phyloP scores from a whole-genome alignment of 2,888 invertebrate genomes.

The Sympetrum striolatum region DNA sequence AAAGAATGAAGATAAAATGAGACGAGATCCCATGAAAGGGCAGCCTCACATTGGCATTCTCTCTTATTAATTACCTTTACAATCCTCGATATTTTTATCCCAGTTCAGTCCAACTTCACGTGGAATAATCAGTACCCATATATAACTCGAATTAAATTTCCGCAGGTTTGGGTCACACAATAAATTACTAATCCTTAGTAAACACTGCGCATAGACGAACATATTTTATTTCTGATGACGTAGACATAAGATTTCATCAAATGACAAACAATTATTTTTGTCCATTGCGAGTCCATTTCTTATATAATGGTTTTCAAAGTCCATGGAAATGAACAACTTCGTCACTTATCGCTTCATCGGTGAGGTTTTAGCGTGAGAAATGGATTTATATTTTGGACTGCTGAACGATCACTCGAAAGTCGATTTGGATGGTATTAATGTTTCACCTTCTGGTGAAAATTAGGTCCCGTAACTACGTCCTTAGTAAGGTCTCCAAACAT shows the following conservation, averaged over 20 bases:
- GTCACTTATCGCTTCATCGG: background rate
- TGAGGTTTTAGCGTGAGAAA: background rate
- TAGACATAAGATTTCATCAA: slow-evolving; percentile 29
- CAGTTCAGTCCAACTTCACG: too few species aligned
- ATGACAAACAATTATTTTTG: slow-evolving; percentile 12
- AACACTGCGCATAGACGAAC: slow-evolving; percentile 36
- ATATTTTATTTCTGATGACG: slow-evolving; percentile 4
- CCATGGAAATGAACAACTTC: background rate
- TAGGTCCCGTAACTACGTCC: background rate
- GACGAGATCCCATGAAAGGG: too few species aligned
- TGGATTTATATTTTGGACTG: too few species aligned
- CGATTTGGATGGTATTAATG: background rate
- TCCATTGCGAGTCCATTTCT: background rate
- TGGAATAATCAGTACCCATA: too few species aligned
- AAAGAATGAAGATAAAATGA: too few species aligned
- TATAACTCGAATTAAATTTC: too few species aligned
- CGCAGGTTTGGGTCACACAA: background rate
- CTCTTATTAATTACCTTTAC: too few species aligned
- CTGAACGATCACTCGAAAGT: background rate
- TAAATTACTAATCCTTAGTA: background rate
- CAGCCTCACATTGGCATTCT: too few species aligned
- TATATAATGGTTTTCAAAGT: background rate
- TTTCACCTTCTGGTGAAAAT: background rate
- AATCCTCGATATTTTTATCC: too few species aligned
- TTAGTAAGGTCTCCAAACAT: slow-evolving; percentile 22